Percentiles rank a stretch among this genome's conserved stretches.
phyloP scores from a whole-genome alignment of 2,113 vertebrate genomes.

The Empidonax alnorum region DNA sequence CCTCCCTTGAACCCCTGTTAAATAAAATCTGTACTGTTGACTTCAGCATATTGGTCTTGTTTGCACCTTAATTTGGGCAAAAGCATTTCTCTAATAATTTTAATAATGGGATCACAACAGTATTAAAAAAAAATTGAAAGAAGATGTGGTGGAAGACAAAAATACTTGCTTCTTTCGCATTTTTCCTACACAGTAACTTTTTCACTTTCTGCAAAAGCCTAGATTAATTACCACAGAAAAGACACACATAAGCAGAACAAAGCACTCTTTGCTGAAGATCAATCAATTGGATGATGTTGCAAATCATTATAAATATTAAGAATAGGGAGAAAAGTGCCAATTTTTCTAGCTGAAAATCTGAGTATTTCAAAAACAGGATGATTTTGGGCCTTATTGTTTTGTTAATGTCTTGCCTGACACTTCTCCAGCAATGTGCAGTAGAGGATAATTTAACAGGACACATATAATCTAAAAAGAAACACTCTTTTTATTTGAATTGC shows the following conservation, averaged over 20 bases:
- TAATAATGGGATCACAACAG: neutral
- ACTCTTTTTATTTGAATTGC: constrained; percentile 24
- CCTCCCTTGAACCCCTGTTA: neutral
- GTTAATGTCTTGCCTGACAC: neutral
- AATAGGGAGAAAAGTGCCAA: neutral
- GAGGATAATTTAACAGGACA: constrained; percentile 15
- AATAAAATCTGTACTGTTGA: neutral
- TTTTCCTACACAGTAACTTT: neutral
- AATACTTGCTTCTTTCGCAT: neutral
- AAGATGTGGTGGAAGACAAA: neutral
- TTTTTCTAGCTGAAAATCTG: neutral
- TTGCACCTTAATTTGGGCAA: neutral
- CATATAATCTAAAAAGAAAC: constrained; percentile 4
- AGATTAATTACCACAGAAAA: neutral
- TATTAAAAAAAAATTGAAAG: neutral
- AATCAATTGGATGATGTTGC: neutral
- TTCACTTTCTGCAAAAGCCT: neutral
- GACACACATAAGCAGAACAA: neutral
- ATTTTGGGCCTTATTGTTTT: neutral
- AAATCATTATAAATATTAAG: neutral
- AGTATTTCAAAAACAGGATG: neutral
- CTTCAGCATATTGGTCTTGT: neutral
- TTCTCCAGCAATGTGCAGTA: neutral
- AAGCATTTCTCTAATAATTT: neutral
- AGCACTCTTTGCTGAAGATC: neutral